Base-by-base conservation (phyloP, 2,113 vertebrate species). In the Orthonyx spaldingii region DNA sequence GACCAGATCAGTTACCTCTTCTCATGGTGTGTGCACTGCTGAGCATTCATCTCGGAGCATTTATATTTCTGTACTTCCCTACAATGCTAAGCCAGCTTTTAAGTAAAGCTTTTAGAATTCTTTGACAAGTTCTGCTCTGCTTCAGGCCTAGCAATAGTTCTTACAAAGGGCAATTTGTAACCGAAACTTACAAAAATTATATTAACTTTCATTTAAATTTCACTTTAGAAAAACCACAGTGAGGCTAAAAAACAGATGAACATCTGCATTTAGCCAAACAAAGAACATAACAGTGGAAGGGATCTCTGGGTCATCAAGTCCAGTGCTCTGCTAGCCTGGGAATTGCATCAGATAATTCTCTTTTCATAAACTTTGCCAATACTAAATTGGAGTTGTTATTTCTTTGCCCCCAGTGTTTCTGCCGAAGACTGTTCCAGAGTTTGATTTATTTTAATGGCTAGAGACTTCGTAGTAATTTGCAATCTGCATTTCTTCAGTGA, bases 221-320 rank as follows among this genome's bases (percentile, higher is more conserved):
- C 93, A 90, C 87, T 96, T 85, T 80, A 88, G 90, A 89, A 89
- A 95, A 96, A 95, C 95, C 90, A 94, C 94, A 96, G 68, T 15
- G 85, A 91, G 44, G 20, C 92, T 92, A 21, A 80, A 88, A 95
- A 97, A 6, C 87, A 95, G 93, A 94, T 94, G 95, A 80, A 86
- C 89, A 88, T 94, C 94, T 91, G 90, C 85, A 94, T 91, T 81
- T 74, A 63, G 59, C 87, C 93, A 93, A 97, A 93, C 64, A 93
- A 90, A 89, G 87, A 94, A 42, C 82, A 85, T 59, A 91, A 57
- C 57, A 86, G 83, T 88, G 90, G 66, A 94, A 80, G 71, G 79
- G 92, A 97, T 97, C 95, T 94, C 95, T 95, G 85, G 96, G 95
- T 97, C 96, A 96, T 97, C 94, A 94, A 96, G 95, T 96, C 90